These are phyloP conservation scores for Drosophila suzukii DNA, from an alignment of 1,140 invertebrate species.

Conservation along the genomic window DNA sequence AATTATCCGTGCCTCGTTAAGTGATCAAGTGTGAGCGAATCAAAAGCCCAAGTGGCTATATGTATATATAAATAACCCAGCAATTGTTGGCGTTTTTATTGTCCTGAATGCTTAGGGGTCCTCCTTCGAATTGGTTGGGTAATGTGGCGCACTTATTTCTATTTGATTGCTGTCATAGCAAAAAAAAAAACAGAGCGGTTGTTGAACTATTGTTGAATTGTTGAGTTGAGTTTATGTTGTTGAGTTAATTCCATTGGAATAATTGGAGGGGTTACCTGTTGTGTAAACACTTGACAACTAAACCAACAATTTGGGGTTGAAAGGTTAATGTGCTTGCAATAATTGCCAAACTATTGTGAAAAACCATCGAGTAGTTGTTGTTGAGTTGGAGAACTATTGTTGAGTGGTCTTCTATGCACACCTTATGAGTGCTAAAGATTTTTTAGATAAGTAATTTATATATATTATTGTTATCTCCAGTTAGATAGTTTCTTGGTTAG, in stretches of 20 bases:
- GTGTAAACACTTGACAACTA: neutral
- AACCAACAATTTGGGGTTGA: neutral
- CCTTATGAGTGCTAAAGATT: neutral
- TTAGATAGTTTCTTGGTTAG: neutral
- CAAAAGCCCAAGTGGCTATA: constrained; percentile 24
- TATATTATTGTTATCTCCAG: neutral
- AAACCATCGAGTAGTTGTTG: neutral
- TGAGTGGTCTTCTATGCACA: neutral
- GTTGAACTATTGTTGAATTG: constrained; percentile 13
- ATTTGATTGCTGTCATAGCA: constrained; percentile 3
- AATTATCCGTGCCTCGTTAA: constrained; percentile 47
- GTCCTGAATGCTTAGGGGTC: neutral
- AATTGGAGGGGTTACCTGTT: neutral
- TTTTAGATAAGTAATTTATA: neutral
- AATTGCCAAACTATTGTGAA: neutral
- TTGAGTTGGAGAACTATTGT: neutral
- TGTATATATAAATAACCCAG: constrained; percentile 34
- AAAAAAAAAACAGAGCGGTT: neutral
- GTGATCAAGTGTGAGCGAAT: constrained; percentile 43
- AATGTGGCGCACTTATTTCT: constrained; percentile 5
- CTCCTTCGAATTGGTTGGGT: neutral
- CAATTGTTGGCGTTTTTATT: constrained; percentile 24
- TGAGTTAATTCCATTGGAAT: neutral
- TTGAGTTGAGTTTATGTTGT: neutral
- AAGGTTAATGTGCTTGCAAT: neutral